phyloP scores from a whole-genome alignment of 2,113 vertebrate species.

The Vanacampus margaritifer region DNA sequence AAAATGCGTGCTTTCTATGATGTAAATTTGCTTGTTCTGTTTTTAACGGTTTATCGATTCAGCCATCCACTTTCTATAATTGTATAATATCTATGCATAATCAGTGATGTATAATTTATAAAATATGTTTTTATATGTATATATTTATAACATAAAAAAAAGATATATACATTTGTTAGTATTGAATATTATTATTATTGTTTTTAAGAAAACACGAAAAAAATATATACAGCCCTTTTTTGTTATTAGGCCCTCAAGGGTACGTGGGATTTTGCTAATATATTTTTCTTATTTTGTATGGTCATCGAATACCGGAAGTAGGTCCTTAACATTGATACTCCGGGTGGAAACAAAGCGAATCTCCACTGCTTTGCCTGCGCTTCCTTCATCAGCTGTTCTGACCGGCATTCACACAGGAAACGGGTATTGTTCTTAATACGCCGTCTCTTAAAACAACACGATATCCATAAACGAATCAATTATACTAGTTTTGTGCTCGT shows the following conservation, averaged over 20 bases:
- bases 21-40: background rate
- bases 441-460: background rate
- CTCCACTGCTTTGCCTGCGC: too few relatives aligned
- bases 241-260: too few relatives aligned
- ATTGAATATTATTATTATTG: too few relatives aligned
- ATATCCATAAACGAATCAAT: fast-evolving
- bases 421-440: conserved; percentile 19
- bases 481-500: fast-evolving
- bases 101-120: too few relatives aligned
- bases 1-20: background rate
- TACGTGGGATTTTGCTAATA: too few relatives aligned
- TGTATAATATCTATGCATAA: too few relatives aligned
- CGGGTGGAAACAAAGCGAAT: conserved; percentile 49
- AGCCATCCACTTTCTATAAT: background rate
- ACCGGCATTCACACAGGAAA: background rate
- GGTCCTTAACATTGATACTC: conserved; percentile 24
- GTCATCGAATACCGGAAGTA: conserved; percentile 33
- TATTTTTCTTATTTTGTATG: background rate
- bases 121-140: too few relatives aligned
- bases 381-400: conserved; percentile 30
- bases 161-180: too few relatives aligned
- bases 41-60: too few relatives aligned
- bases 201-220: too few relatives aligned
- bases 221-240: too few relatives aligned
- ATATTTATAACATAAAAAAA: too few relatives aligned